Base-by-base conservation (phyloP, 2,113 vertebrate species). In the Zapus hudsonius region DNA sequence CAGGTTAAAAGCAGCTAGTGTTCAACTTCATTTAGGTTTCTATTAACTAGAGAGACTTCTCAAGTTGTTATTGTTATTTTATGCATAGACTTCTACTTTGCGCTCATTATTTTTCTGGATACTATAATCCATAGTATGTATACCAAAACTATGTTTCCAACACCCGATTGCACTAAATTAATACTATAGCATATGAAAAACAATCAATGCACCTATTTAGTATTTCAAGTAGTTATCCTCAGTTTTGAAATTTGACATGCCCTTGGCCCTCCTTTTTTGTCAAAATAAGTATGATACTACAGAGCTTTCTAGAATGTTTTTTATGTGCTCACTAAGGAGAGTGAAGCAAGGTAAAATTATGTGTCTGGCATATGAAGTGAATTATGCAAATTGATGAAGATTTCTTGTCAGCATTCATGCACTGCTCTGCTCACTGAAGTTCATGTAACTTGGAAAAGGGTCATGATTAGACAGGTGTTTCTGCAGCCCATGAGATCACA, bases 11-110 rank as follows among this genome's bases (percentile, higher is more conserved):
- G 81, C 85, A 97, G 96, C 92, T 96, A 94, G 96, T 96, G 87
- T 97, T 97, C 94, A 95, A 95, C 92, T 98, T 97, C 92, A 96
- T 97, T 96, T 97, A 89, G 19, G 59, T 82, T 96, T 97, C 47
- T 92, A 91, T 97, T 97, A 97, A 96, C 82, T 88, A 96, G 84
- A 96, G 81, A 38, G 7, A 73, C 96, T 95, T 19, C 67, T 96
- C 74, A 97, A 97, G 78, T 96, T 97, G 79, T 87, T 93, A 75
- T 40, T 96, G 13, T 17, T 90, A 92, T 87, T 97, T 94, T 84
- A 66, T 94, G 44, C 59, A 80, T 0, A 1, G 93, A 91, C 66
- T 93, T 90, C 73, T 96, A 72, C 59, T 22, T 95, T 17, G 83
- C 95, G 94, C 94, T 94, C 96, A 95, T 97, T 97, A 95, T 96